Evolutionary conservation across 2,888 invertebrate species (phyloP).

Genomic region (Sabatieria punctata): DNA sequence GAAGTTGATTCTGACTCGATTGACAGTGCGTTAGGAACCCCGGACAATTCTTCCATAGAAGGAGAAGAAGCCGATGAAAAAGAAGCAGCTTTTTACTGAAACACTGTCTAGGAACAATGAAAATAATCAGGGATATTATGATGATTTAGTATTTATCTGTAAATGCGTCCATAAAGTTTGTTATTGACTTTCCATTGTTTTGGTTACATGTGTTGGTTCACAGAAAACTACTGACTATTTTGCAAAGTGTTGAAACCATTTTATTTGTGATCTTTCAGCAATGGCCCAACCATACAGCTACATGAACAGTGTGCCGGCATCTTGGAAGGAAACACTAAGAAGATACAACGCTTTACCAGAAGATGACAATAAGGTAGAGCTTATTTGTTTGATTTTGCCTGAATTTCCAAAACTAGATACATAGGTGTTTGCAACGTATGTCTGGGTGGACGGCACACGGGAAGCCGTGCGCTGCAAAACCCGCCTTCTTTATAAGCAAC

Average conservation of each 20-base stretch:
- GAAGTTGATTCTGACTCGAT: too few relatives aligned
- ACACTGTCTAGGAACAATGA: too few relatives aligned
- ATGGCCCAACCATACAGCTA: not conserved
- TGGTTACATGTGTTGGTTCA: too few relatives aligned
- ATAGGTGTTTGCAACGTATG: not conserved
- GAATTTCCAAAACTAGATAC: not conserved
- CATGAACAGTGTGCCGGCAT: not conserved
- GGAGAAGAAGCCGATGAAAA: too few relatives aligned
- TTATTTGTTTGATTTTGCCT: not conserved
- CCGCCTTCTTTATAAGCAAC: not conserved
- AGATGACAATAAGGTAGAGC: not conserved
- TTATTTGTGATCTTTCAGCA: not conserved
- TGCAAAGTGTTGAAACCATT: not conserved
- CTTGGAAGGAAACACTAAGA: not conserved
- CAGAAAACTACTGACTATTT: too few relatives aligned
- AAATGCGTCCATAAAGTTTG: too few relatives aligned
- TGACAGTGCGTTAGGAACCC: too few relatives aligned
- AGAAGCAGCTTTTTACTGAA: too few relatives aligned
- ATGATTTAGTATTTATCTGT: too few relatives aligned
- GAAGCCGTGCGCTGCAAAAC: not conserved
- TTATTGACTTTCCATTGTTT: too few relatives aligned
- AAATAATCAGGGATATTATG: too few relatives aligned
- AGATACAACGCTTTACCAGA: not conserved
- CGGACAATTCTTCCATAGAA: too few relatives aligned
- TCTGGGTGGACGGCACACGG: not conserved